Evolutionary conservation across 2,797 vertebrate genomes (phyloP).

Genomic region (Gallinago stenura): DNA sequence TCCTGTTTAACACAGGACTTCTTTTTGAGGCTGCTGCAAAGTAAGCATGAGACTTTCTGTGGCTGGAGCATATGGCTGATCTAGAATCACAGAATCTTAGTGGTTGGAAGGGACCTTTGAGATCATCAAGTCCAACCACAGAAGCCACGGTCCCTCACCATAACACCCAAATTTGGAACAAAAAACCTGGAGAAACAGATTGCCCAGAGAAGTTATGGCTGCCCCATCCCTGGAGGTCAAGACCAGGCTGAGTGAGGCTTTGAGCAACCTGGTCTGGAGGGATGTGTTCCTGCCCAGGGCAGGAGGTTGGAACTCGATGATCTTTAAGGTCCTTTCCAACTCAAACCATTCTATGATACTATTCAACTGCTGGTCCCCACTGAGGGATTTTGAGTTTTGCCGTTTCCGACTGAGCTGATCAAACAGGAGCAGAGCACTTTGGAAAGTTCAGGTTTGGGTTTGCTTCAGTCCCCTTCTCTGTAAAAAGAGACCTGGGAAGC

Average conservation of each 20-base stretch:
- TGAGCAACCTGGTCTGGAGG: too few species aligned
- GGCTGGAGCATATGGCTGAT: neutral
- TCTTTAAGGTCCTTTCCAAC: too few species aligned
- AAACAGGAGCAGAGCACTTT: neutral
- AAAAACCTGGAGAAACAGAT: neutral
- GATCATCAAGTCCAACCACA: too few species aligned
- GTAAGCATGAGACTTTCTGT: neutral
- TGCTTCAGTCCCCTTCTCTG: neutral
- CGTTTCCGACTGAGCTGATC: neutral
- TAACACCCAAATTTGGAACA: neutral
- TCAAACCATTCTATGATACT: too few species aligned
- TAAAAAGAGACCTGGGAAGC: neutral
- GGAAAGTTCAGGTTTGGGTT: neutral
- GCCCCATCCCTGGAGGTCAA: too few species aligned
- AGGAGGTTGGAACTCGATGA: too few species aligned
- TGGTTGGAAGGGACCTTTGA: too few species aligned
- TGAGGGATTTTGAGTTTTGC: neutral
- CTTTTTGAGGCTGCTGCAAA: neutral
- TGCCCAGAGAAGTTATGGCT: too few species aligned
- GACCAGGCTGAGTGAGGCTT: too few species aligned
- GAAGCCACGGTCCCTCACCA: rapidly evolving
- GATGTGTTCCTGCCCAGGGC: too few species aligned
- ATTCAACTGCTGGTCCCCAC: neutral
- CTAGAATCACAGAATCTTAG: neutral
- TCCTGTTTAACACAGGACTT: neutral